Evolutionary conservation across 2,113 vertebrate genomes (phyloP), one percentile per base, ranked within the genome.

Genomic region (Saccopteryx leptura): DNA sequence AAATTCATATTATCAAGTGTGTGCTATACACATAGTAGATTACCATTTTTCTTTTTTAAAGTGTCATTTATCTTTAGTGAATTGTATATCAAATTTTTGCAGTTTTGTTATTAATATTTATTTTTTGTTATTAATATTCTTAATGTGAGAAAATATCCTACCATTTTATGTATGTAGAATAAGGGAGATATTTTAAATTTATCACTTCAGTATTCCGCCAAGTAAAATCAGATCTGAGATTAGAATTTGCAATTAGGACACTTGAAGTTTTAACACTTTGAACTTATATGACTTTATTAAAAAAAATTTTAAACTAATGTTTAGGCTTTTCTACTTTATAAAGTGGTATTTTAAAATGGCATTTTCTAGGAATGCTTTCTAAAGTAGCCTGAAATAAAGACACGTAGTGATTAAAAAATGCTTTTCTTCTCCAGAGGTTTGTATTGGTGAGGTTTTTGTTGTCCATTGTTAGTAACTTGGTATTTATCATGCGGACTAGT

Each of bases 81-180:
- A 82, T 60, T 86, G 89, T 84, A 52, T 58, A n/a, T 75, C 21
- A 56, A 8, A 39, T 24, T 72, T 92, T 84, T 61, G 39, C 78
- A 58, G 26, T 82, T 82, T 72, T 76, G 9, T 84, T 84, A 9
- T 88, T 84, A 84, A n/a, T 89, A 89, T 75, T 5, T 4, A 75
- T 80, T 79, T 72, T 8, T 86, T 86, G 10, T 89, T 86, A 89
- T 89, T 86, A 89, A 33, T 85, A 90, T 74, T 93, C 10, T 88
- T 10, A 58, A 33, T 28, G 26, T 76, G 69, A 72, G 46, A 88
- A 58, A 19, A 75, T 83, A 56, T 46, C 0, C 8, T 52, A 60
- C 71, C 1, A 79, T 82, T 54, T 94, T 93, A 79, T 60, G 15
- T 58, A 54, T 75, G 33, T 46, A 93, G 19, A 81, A 85, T 17